These are phyloP conservation scores for Scophthalmus maximus DNA, from an alignment of 2,113 vertebrate species.

Conservation along the genomic window DNA sequence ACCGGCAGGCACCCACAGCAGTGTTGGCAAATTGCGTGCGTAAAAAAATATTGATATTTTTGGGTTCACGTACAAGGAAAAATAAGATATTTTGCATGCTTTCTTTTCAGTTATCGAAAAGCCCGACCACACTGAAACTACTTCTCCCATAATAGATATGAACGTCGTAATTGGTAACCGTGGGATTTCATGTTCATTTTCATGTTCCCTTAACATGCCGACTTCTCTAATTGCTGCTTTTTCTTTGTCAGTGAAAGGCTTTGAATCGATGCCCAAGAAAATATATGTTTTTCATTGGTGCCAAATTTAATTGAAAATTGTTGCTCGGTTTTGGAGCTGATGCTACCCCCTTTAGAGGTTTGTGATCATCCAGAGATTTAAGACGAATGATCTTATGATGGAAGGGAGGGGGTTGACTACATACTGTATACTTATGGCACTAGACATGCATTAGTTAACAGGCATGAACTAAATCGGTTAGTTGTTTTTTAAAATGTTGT, in stretches of 20 bases:
- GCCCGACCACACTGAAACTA: not conserved
- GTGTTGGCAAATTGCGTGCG: too few species aligned
- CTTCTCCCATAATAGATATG: constrained; percentile 6
- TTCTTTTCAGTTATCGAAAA: constrained; percentile 8
- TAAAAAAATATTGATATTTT: too few species aligned
- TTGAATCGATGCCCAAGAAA: constrained; percentile 71
- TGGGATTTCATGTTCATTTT: constrained; percentile 50
- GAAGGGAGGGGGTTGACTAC: not conserved
- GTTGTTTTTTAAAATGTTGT: not conserved
- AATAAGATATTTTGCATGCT: constrained; percentile 9
- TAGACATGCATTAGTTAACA: not conserved
- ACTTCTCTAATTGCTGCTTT: constrained; percentile 67
- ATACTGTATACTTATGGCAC: not conserved
- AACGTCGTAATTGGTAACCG: constrained; percentile 29
- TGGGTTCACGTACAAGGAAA: too few species aligned
- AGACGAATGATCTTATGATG: not conserved
- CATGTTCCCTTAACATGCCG: constrained; percentile 53
- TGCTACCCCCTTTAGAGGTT: constrained; percentile 40
- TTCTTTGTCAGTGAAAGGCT: constrained; percentile 59
- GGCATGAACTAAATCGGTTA: not conserved
- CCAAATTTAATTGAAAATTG: constrained; percentile 76
- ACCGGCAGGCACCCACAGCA: too few species aligned
- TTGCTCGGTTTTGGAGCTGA: constrained; percentile 53
- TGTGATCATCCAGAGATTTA: constrained; percentile 4
- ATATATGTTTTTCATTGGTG: constrained; percentile 70